Percentiles rank a stretch among this genome's conserved stretches.
Evolutionary conservation across 2,888 invertebrate species (phyloP).

Genomic region (Portevinia maculata): DNA sequence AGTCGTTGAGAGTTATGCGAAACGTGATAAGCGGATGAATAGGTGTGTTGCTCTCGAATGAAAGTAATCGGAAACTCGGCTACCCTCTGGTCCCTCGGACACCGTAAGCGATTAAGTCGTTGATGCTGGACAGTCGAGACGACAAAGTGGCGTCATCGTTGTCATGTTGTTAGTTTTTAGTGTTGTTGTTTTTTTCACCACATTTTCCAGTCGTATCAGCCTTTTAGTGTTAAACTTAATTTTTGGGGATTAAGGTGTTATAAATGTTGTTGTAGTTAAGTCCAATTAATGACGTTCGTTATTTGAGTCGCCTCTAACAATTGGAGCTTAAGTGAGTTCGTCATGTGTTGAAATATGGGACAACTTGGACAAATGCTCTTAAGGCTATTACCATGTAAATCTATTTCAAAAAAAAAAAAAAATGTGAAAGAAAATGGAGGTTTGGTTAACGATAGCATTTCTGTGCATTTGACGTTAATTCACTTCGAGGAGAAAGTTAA

Average conservation of each 20-base stretch:
- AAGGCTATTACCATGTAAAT: too few relatives aligned
- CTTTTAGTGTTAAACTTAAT: slow-evolving; percentile 42
- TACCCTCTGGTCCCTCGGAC: background rate
- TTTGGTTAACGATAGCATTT: too few relatives aligned
- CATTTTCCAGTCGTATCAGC: slow-evolving; percentile 19
- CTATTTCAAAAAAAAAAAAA: too few relatives aligned
- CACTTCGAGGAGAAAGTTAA: too few relatives aligned
- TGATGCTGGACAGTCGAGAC: slow-evolving; percentile 43
- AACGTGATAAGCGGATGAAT: slow-evolving; percentile 60
- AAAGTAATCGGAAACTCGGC: slow-evolving; percentile 42
- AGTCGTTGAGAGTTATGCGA: slow-evolving; percentile 56
- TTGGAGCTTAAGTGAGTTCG: too few relatives aligned
- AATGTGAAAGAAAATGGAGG: too few relatives aligned
- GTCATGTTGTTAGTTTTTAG: slow-evolving; percentile 45
- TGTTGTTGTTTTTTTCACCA: background rate
- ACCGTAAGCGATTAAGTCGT: slow-evolving; percentile 52
- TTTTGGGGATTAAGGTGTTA: slow-evolving; percentile 45
- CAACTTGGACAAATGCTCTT: too few relatives aligned
- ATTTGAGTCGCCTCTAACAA: too few relatives aligned
- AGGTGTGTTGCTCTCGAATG: slow-evolving; percentile 24
- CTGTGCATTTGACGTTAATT: too few relatives aligned
- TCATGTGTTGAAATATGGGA: too few relatives aligned
- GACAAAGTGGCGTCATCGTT: slow-evolving; percentile 59
- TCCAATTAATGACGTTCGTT: slow-evolving; percentile 48
- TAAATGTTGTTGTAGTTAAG: slow-evolving; percentile 45